phyloP scores from a whole-genome alignment of 2,888 invertebrate genomes.

The Nebria salina region DNA sequence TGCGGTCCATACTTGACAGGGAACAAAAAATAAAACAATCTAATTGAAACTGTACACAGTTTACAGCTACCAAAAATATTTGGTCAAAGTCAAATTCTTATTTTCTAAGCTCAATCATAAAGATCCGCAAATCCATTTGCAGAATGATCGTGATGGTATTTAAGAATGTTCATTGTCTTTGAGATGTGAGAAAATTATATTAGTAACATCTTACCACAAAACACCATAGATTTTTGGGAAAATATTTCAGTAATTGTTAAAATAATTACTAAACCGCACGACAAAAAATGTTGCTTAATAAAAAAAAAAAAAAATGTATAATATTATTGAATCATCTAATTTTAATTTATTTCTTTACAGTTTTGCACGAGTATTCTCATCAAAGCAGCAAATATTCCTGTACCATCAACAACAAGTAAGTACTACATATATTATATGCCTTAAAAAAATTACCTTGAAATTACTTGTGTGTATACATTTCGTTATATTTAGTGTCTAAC shows the following conservation, averaged over 20 bases:
- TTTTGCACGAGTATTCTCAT: conserved; percentile 52
- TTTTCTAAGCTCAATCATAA: neutral
- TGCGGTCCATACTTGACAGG: neutral
- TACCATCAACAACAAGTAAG: conserved; percentile 52
- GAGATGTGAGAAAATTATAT: too few species aligned
- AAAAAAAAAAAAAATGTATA: too few species aligned
- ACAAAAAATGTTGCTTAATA: too few species aligned
- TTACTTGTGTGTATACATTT: neutral
- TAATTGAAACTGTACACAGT: neutral
- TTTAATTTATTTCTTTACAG: conserved; percentile 50
- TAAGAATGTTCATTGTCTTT: too few species aligned
- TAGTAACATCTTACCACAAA: too few species aligned
- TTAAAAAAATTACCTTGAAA: neutral
- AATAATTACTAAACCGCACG: too few species aligned
- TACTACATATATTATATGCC: conserved; percentile 18
- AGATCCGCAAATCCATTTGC: too few species aligned
- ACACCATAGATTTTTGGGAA: too few species aligned
- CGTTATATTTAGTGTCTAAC: neutral
- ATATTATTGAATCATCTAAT: neutral
- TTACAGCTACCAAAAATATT: neutral
- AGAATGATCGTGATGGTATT: too few species aligned
- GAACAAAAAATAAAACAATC: neutral
- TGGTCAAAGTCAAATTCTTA: neutral
- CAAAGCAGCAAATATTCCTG: conserved; percentile 56
- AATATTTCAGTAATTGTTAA: too few species aligned